A percentile compares a stretch with the other conserved stretches of the same genome.
Evolutionary conservation across 2,888 invertebrate genomes (phyloP).

Genomic region (Melinopterus prodromus): DNA sequence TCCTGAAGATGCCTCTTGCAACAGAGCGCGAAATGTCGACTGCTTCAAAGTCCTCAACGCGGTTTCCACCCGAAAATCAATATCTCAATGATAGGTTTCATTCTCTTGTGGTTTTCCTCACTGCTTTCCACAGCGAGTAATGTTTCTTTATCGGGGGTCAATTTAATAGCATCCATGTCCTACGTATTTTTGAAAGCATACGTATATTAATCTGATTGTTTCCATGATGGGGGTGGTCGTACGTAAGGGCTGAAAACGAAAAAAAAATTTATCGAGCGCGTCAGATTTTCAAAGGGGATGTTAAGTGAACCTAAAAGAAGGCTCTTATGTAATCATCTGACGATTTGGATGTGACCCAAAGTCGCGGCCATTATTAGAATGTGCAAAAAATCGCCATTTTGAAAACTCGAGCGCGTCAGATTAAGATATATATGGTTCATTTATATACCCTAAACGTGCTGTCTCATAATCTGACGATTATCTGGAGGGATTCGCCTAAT

Average conservation of each 20-base stretch:
- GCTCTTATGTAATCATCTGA: conserved; percentile 36
- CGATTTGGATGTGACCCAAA: conserved; percentile 40
- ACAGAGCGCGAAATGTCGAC: too few relatives aligned
- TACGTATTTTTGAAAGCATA: conserved; percentile 37
- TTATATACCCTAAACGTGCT: conserved; percentile 34
- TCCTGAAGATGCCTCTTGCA: too few relatives aligned
- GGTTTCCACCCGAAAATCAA: too few relatives aligned
- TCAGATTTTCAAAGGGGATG: conserved; percentile 39
- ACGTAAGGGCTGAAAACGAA: conserved; percentile 34
- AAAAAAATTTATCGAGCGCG: conserved; percentile 40
- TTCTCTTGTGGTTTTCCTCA: too few relatives aligned
- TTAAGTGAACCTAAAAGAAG: conserved; percentile 40
- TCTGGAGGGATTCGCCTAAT: conserved; percentile 36
- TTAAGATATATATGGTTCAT: conserved; percentile 38
- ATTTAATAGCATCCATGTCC: conserved; percentile 15
- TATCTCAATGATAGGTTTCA: too few relatives aligned
- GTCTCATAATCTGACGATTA: conserved; percentile 37
- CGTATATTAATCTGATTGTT: conserved; percentile 41
- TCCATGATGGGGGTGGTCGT: conserved; percentile 40
- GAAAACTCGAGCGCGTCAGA: conserved; percentile 44
- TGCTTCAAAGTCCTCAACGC: too few relatives aligned
- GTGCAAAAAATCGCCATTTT: conserved; percentile 36
- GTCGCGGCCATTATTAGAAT: conserved; percentile 37
- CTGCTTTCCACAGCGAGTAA: too few relatives aligned
- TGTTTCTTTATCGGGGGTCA: too few relatives aligned